Percentiles rank a stretch among this genome's conserved stretches.
Conservation (phyloP, 1,140 invertebrate genomes). For the Drosophila triauraria region DNA sequence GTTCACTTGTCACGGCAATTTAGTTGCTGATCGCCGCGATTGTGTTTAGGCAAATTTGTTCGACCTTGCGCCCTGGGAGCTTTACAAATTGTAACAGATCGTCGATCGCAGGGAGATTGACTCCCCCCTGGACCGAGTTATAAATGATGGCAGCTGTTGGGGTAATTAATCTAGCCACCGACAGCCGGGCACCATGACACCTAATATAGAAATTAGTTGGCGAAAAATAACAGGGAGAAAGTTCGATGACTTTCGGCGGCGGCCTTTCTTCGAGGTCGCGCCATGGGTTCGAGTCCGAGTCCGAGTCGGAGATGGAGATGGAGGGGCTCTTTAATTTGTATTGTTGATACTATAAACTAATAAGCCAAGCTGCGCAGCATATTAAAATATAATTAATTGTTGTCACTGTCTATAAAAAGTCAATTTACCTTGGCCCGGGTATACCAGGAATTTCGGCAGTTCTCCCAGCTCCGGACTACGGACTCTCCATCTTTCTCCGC, state of each 20-base stretch:
- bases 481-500: slow-evolving; percentile 42
- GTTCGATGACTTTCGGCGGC: slow-evolving; percentile 77
- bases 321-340: slow-evolving; percentile 58
- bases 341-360: slow-evolving; percentile 83
- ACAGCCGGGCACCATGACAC: slow-evolving; percentile 62
- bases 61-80: slow-evolving; percentile 45
- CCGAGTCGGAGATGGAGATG: slow-evolving; percentile 4
- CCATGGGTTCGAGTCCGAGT: slow-evolving; percentile 1
- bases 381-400: slow-evolving; percentile 84
- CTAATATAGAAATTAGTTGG: slow-evolving; percentile 77
- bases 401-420: slow-evolving; percentile 83
- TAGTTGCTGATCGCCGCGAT: slow-evolving; percentile 25
- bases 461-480: slow-evolving; percentile 2
- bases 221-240: slow-evolving; percentile 68
- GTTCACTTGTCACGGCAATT: slow-evolving; percentile 45
- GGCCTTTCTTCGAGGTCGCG: slow-evolving; percentile 69
- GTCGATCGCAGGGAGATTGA: slow-evolving; percentile 24
- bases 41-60: slow-evolving; percentile 43
- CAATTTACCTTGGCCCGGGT: slow-evolving; percentile 58
- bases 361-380: slow-evolving; percentile 74
- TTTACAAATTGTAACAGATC: slow-evolving; percentile 52
- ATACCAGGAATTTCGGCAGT: slow-evolving; percentile 57
- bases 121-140: slow-evolving; percentile 22
- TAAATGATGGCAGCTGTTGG: slow-evolving; percentile 48
- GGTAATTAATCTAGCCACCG: slow-evolving; percentile 54